Conservation (phyloP, 2,797 vertebrate species). For the Columba guinea region DNA sequence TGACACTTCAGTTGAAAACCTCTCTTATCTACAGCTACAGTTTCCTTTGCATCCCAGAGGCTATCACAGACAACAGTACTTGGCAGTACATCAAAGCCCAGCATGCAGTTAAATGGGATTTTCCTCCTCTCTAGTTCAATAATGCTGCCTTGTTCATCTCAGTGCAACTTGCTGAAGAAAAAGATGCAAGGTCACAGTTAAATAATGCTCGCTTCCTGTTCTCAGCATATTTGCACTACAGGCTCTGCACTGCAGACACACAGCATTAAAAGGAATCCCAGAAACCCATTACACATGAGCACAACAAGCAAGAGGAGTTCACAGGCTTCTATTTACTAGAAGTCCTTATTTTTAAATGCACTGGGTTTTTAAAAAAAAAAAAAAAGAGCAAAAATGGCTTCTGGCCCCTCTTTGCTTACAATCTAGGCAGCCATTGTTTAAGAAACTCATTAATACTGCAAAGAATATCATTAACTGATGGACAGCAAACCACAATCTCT, state of each 20-base stretch:
- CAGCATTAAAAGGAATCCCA: neutral
- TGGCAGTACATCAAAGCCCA: constrained; percentile 54
- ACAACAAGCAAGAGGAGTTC: neutral
- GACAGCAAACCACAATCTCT: neutral
- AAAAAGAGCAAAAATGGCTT: neutral
- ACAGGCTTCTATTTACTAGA: neutral
- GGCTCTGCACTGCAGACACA: neutral
- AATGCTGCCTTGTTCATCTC: constrained; percentile 42
- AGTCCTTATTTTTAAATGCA: neutral
- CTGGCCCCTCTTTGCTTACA: neutral
- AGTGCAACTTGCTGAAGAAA: constrained; percentile 23
- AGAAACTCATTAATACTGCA: neutral
- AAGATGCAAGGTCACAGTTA: constrained; percentile 47
- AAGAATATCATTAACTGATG: neutral
- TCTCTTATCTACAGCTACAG: constrained; percentile 32
- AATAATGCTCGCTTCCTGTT: constrained; percentile 35
- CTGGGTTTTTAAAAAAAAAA: neutral
- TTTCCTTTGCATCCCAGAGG: constrained; percentile 36
- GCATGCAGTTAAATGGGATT: neutral
- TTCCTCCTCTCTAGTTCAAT: constrained; percentile 9
- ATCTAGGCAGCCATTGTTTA: neutral
- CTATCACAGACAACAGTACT: constrained; percentile 26
- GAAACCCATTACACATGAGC: rapidly evolving
- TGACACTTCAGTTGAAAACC: neutral
- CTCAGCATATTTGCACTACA: constrained; percentile 7